Conservation (phyloP, 2,797 vertebrate species). For the Lophius americanus region DNA sequence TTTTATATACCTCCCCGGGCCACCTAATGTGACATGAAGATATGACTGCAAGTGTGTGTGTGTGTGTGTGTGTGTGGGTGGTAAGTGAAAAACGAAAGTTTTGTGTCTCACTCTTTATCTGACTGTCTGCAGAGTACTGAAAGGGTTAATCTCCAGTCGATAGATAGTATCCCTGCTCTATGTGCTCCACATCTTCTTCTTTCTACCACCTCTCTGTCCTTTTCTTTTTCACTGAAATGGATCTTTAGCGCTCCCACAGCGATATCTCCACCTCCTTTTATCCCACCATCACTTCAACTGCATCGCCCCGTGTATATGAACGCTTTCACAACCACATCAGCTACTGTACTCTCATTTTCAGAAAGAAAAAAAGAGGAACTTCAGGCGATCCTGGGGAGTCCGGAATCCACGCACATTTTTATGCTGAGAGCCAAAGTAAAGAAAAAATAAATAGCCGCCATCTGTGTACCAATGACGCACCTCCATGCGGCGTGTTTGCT, state of each 20-base stretch:
- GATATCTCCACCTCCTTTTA: slow-evolving; percentile 5
- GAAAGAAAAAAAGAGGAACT: slow-evolving; percentile 34
- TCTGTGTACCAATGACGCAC: slow-evolving; percentile 3
- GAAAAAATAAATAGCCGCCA: not conserved
- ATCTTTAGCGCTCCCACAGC: no score
- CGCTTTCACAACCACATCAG: not conserved
- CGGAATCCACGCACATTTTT: not conserved
- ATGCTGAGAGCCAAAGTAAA: not conserved
- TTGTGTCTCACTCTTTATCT: slow-evolving; percentile 36
- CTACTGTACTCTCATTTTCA: not conserved
- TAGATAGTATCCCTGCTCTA: slow-evolving; percentile 20
- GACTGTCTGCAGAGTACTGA: slow-evolving; percentile 41
- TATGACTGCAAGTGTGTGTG: not conserved
- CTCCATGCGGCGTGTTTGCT: not conserved
- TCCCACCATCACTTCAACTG: not conserved
- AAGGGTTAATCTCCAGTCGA: slow-evolving; percentile 61
- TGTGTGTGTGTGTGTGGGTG: slow-evolving; percentile 15
- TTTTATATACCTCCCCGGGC: not conserved
- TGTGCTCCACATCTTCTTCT: slow-evolving; percentile 3
- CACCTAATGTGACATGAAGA: slow-evolving; percentile 14
- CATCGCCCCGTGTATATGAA: not conserved
- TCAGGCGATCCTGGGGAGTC: not conserved
- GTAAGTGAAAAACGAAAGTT: slow-evolving; percentile 74
- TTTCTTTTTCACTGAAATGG: not conserved
- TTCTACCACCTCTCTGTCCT: slow-evolving; percentile 15